Conservation (phyloP, 2,888 invertebrate species). For the Palloptera scutellata region DNA sequence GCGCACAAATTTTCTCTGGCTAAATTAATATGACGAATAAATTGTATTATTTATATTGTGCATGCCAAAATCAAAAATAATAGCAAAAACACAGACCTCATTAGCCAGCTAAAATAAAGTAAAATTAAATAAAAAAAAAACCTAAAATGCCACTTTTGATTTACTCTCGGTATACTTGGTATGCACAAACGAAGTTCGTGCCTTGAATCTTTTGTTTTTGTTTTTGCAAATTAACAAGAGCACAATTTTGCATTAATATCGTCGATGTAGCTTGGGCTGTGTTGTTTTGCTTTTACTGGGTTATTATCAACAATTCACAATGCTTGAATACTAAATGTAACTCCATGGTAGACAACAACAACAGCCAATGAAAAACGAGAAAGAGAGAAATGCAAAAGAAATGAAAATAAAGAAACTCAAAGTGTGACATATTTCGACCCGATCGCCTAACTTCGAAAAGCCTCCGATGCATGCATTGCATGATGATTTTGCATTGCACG, state of each 20-base stretch:
- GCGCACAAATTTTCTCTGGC: too few species aligned
- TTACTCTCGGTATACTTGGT: background rate
- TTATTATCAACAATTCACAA: constrained; percentile 25
- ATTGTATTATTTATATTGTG: too few species aligned
- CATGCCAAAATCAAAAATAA: background rate
- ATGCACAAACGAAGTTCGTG: constrained; percentile 10
- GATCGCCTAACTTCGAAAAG: too few species aligned
- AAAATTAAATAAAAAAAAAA: too few species aligned
- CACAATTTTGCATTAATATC: background rate
- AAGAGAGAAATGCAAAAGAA: too few species aligned
- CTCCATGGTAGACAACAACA: background rate
- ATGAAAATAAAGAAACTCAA: too few species aligned
- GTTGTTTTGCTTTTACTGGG: constrained; percentile 27
- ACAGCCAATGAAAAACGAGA: too few species aligned
- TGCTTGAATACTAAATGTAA: constrained; percentile 24
- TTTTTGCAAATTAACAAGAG: background rate
- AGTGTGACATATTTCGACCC: too few species aligned
- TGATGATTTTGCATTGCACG: too few species aligned
- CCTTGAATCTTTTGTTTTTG: constrained; percentile 18
- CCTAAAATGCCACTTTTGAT: background rate
- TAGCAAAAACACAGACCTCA: background rate
- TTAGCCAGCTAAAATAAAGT: too few species aligned
- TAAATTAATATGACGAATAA: too few species aligned
- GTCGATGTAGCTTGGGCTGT: background rate
- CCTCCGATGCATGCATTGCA: too few species aligned